phyloP scores from a whole-genome alignment of 2,113 vertebrate species.

The Sclerurus mexicanus region DNA sequence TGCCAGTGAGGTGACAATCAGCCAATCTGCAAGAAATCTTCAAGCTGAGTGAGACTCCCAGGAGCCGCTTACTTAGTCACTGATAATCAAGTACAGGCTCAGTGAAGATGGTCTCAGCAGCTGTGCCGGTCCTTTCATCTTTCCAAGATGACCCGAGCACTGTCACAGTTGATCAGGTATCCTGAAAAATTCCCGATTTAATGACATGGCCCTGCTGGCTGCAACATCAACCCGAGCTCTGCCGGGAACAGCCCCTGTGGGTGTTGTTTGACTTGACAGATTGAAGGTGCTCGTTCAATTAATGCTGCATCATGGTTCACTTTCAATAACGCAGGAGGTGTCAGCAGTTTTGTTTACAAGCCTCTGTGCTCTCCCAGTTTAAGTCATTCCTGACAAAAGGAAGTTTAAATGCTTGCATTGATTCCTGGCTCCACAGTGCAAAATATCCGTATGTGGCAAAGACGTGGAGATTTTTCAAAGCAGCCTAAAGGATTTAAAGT shows the following conservation, averaged over 20 bases:
- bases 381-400: slow-evolving; percentile 44
- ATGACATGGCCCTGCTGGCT: accelerated
- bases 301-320: slow-evolving; percentile 11
- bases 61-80: accelerated
- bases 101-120: background rate
- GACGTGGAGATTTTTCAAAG: slow-evolving; percentile 42
- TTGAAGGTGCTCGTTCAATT: background rate
- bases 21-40: background rate
- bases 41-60: background rate
- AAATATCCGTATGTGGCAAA: slow-evolving; percentile 27
- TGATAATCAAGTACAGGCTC: background rate
- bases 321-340: background rate
- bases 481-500: slow-evolving; percentile 43
- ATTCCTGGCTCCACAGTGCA: slow-evolving; percentile 3
- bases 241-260: background rate
- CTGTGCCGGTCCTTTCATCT: background rate
- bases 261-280: background rate
- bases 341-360: slow-evolving; percentile 42
- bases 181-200: background rate
- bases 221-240: background rate
- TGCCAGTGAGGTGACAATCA: background rate
- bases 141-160: accelerated
- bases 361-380: background rate
- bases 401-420: slow-evolving; percentile 39
- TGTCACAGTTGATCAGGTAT: background rate